These are phyloP conservation scores for Muricea muricata DNA, from an alignment of 92 coral and sea anemone species.

Conservation along the genomic window DNA sequence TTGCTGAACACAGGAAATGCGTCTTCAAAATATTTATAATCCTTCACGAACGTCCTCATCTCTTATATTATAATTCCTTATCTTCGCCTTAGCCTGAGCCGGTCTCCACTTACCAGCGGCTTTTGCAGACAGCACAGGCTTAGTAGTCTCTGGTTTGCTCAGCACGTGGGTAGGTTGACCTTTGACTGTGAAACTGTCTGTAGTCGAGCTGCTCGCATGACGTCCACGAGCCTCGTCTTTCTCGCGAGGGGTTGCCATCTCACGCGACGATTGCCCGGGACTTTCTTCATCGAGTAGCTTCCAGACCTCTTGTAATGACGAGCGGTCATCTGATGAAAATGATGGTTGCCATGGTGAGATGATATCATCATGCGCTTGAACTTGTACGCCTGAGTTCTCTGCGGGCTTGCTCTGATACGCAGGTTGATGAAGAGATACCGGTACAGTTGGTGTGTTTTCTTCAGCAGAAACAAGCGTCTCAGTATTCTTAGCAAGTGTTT, in stretches of 20 bases:
- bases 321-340: conserved; percentile 94
- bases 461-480: conserved; percentile 37
- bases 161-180: conserved; percentile 73
- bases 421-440: conserved; percentile 10
- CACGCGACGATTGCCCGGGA: conserved; percentile 66
- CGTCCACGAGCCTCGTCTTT: conserved; percentile 19
- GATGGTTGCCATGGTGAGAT: conserved; percentile 50
- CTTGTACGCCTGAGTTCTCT: conserved; percentile 37
- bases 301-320: conserved; percentile 97
- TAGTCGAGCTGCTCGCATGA: conserved; percentile 41
- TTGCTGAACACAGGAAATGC: no score
- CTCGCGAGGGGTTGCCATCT: conserved; percentile 46
- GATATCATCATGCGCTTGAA: background rate
- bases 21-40: background rate
- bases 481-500: conserved; percentile 68
- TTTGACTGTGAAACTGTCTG: conserved; percentile 82
- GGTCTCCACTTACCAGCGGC: conserved; percentile 84
- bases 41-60: conserved; percentile 59
- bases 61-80: conserved; percentile 87
- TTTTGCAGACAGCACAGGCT: conserved; percentile 76
- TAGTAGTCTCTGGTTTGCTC: conserved; percentile 51
- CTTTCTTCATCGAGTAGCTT: conserved; percentile 91
- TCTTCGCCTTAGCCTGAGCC: conserved; percentile 63
- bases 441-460: conserved; percentile 31
- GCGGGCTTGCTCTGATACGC: conserved; percentile 31